phyloP scores from a whole-genome alignment of 2,888 invertebrate species.

The Xylota sylvarum region DNA sequence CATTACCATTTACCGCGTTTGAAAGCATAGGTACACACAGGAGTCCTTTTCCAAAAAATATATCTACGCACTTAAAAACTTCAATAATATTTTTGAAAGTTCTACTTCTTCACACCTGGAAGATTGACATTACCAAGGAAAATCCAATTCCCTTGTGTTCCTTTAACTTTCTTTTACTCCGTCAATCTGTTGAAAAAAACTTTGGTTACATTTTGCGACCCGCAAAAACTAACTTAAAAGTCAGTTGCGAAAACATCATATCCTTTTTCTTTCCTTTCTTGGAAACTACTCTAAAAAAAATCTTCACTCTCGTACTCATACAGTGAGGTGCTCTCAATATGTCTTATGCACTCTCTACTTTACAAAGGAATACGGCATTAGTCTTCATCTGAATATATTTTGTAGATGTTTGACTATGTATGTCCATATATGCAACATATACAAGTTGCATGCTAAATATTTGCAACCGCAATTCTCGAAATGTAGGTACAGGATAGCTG shows the following conservation, averaged over 20 bases:
- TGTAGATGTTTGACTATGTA: too few relatives aligned
- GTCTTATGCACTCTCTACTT: too few relatives aligned
- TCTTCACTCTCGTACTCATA: too few relatives aligned
- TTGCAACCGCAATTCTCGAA: too few relatives aligned
- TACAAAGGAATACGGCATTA: too few relatives aligned
- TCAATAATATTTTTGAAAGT: constrained; percentile 43
- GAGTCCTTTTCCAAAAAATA: not conserved
- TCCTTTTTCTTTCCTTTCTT: not conserved
- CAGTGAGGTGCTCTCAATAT: too few relatives aligned
- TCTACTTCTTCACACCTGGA: constrained; percentile 40
- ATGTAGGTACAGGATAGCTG: too few relatives aligned
- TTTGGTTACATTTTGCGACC: constrained; percentile 33
- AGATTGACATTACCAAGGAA: constrained; percentile 29
- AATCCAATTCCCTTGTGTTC: constrained; percentile 35
- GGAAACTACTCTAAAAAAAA: not conserved
- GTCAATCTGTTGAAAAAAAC: constrained; percentile 44
- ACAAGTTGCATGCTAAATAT: too few relatives aligned
- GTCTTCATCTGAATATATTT: too few relatives aligned
- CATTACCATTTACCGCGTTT: not conserved
- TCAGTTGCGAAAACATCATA: not conserved
- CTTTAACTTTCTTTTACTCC: constrained; percentile 15
- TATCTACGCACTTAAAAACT: constrained; percentile 11
- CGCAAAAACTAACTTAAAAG: constrained; percentile 22
- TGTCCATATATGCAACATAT: too few relatives aligned
- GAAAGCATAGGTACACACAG: not conserved